These are phyloP conservation scores for Orthosia gothica DNA, from an alignment of 2,888 invertebrate genomes.

Conservation along the genomic window DNA sequence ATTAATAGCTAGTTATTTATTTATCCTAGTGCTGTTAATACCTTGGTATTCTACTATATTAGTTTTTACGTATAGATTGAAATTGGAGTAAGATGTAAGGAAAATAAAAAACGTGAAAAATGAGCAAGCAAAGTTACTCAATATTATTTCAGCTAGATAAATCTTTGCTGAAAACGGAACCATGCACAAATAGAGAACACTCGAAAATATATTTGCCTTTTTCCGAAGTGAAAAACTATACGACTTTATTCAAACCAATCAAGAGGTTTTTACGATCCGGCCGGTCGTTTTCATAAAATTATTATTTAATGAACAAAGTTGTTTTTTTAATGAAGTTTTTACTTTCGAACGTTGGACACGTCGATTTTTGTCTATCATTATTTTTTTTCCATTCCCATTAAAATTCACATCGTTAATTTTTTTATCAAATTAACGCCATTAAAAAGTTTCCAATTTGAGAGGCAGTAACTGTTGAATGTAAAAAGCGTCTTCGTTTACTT, in stretches of 20 bases:
- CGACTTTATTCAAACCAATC: conserved; percentile 33
- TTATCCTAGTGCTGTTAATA: too few relatives aligned
- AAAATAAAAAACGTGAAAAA: neutral
- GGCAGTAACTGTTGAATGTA: conserved; percentile 38
- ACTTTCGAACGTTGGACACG: conserved; percentile 42
- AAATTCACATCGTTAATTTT: conserved; percentile 60
- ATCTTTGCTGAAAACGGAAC: conserved; percentile 20
- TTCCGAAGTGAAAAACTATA: neutral
- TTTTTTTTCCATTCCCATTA: conserved; percentile 53
- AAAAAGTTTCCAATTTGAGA: conserved; percentile 57
- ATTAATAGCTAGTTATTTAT: too few relatives aligned
- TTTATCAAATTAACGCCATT: conserved; percentile 59
- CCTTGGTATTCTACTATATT: too few relatives aligned
- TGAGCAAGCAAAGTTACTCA: neutral
- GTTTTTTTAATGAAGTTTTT: conserved; percentile 58
- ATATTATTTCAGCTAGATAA: conserved; percentile 7
- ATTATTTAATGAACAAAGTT: conserved; percentile 55
- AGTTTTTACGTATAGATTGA: neutral
- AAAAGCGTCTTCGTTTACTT: conserved; percentile 10
- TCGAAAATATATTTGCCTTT: conserved; percentile 5
- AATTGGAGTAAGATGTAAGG: neutral
- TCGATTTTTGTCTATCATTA: conserved; percentile 47
- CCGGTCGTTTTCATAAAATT: conserved; percentile 36
- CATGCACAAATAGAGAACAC: neutral
- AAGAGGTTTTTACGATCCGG: conserved; percentile 47